Conservation (phyloP, 1,140 invertebrate genomes). For the Probaryconus sp. region DNA sequence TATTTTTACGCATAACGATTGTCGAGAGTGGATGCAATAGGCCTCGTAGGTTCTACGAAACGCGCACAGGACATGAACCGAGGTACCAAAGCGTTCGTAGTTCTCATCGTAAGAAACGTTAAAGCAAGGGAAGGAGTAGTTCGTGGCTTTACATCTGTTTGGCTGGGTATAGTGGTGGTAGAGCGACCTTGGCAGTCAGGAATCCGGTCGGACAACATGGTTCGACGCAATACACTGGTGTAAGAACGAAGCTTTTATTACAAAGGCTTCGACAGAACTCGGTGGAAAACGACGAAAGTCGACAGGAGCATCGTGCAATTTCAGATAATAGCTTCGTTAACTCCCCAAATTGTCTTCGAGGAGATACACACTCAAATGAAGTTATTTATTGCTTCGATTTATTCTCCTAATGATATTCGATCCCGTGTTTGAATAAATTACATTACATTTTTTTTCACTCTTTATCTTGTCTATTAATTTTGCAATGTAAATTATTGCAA, state of each 20-base stretch:
- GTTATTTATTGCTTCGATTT: too few relatives aligned
- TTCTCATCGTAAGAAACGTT: slow-evolving; percentile 8
- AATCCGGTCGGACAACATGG: slow-evolving; percentile 71
- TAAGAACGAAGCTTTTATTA: slow-evolving; percentile 50
- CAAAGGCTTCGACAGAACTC: slow-evolving; percentile 11
- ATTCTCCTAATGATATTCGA: too few relatives aligned
- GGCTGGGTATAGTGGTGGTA: slow-evolving; percentile 39
- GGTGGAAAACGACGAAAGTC: too few relatives aligned
- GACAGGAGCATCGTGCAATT: too few relatives aligned
- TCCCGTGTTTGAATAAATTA: too few relatives aligned
- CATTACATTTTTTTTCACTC: too few relatives aligned
- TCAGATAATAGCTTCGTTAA: too few relatives aligned
- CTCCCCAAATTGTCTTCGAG: too few relatives aligned
- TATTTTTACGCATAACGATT: slow-evolving; percentile 7
- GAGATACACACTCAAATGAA: too few relatives aligned
- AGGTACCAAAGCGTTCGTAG: neutral
- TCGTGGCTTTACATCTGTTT: slow-evolving; percentile 12
- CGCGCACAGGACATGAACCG: neutral
- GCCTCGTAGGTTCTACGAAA: neutral
- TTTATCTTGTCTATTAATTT: too few relatives aligned
- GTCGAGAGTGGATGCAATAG: slow-evolving; percentile 1
- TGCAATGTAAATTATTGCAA: too few relatives aligned
- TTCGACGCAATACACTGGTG: slow-evolving; percentile 65
- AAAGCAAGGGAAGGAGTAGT: slow-evolving; percentile 25
- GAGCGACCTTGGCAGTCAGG: slow-evolving; percentile 71